Conservation (phyloP, 2,888 invertebrate species). For the Drosophila borealis region DNA sequence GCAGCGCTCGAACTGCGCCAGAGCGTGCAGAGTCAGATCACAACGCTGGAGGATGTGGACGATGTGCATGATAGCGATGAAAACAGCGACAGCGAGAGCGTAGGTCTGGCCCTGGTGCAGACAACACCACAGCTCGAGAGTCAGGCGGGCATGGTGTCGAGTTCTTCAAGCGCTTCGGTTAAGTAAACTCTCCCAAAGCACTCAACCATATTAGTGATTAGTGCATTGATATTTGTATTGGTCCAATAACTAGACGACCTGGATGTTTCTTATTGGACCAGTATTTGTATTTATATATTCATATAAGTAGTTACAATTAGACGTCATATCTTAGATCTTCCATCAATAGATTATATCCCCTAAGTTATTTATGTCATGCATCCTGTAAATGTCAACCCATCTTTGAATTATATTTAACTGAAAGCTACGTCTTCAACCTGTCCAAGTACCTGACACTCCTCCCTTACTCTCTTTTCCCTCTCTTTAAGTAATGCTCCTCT, state of each 20-base stretch:
- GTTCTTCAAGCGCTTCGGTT: slow-evolving; percentile 71
- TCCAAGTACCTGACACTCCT: slow-evolving; percentile 69
- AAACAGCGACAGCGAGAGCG: slow-evolving; percentile 57
- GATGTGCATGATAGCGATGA: slow-evolving; percentile 52
- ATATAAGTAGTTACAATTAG: slow-evolving; percentile 49
- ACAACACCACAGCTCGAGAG: slow-evolving; percentile 62
- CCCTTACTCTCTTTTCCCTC: slow-evolving; percentile 14
- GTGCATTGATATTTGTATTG: slow-evolving; percentile 29
- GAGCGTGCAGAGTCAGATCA: slow-evolving; percentile 77
- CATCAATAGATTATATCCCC: slow-evolving; percentile 50
- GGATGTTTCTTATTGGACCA: background rate
- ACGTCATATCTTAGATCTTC: slow-evolving; percentile 75
- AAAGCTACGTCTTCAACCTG: slow-evolving; percentile 73
- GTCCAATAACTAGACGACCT: slow-evolving; percentile 10
- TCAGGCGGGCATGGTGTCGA: slow-evolving; percentile 52
- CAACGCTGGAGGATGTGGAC: slow-evolving; percentile 77
- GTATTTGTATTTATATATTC: slow-evolving; percentile 15
- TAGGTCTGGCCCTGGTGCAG: slow-evolving; percentile 63
- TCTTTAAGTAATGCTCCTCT: background rate
- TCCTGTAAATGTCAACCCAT: slow-evolving; percentile 55
- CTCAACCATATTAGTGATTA: slow-evolving; percentile 37
- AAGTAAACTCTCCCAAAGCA: slow-evolving; percentile 58
- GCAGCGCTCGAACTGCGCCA: slow-evolving; percentile 69
- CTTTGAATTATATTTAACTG: slow-evolving; percentile 37
- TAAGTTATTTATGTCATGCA: slow-evolving; percentile 20